Conservation (phyloP, 37 sponge, comb jelly and placozoan genomes). For the Sycon ciliatum region DNA sequence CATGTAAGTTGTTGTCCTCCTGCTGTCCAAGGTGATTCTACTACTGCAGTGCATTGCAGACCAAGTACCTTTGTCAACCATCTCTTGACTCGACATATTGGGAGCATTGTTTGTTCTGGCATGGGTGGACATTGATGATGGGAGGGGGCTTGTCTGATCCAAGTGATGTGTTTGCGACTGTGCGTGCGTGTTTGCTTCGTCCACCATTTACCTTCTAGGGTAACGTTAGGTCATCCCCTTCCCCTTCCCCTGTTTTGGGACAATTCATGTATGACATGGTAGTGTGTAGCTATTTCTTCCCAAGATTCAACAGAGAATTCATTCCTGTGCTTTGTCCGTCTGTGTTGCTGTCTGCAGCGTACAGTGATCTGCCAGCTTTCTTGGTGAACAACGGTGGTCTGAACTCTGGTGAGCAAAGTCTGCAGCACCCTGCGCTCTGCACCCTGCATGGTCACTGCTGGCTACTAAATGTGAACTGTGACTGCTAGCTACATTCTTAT, state of each 20-base stretch:
- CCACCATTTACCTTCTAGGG: too few species aligned
- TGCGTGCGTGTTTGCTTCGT: constrained; percentile 14
- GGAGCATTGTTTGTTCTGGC: not conserved
- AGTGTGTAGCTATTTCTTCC: too few species aligned
- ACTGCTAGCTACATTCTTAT: too few species aligned
- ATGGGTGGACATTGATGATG: not conserved
- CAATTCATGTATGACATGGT: too few species aligned
- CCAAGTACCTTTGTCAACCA: too few species aligned
- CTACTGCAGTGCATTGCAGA: too few species aligned
- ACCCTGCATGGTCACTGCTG: too few species aligned
- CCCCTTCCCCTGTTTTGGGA: too few species aligned
- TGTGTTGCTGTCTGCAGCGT: constrained; percentile 1
- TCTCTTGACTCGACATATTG: not conserved
- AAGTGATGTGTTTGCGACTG: constrained; percentile 10
- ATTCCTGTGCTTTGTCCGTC: not conserved
- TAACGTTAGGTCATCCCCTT: too few species aligned
- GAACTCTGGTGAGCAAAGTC: constrained; percentile 55
- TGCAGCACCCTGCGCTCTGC: too few species aligned
- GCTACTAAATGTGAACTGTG: too few species aligned
- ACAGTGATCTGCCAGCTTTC: constrained; percentile 85
- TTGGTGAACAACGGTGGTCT: constrained; percentile 72
- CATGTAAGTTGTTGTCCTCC: constrained; percentile 23
- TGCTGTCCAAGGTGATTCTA: too few species aligned
- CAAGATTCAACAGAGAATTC: not conserved
- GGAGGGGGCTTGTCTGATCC: not conserved